Conservation (phyloP, 2,797 vertebrate genomes). For the Crypturellus tataupa region DNA sequence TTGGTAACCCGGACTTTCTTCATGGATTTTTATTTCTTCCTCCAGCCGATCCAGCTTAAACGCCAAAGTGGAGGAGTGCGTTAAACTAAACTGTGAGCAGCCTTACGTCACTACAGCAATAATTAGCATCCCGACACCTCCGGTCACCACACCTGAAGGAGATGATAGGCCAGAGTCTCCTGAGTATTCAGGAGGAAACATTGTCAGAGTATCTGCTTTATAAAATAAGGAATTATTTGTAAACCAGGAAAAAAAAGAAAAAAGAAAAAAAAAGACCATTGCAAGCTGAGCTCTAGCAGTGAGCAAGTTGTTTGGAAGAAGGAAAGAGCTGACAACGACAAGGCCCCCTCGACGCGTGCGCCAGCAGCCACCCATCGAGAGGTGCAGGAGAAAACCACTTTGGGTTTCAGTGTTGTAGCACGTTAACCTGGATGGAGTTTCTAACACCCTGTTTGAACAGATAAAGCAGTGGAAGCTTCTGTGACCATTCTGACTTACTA, state of each 20-base stretch:
- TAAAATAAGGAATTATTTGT: conserved; percentile 83
- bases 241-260: conserved; percentile 64
- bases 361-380: conserved; percentile 17
- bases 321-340: conserved; percentile 66
- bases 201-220: conserved; percentile 94
- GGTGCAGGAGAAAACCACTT: conserved; percentile 52
- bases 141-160: conserved; percentile 86
- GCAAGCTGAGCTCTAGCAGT: conserved; percentile 62
- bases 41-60: conserved; percentile 93
- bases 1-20: neutral
- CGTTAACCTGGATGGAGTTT: conserved; percentile 77
- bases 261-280: conserved; percentile 69
- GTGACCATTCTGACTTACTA: conserved; percentile 80
- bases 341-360: conserved; percentile 38
- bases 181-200: conserved; percentile 88
- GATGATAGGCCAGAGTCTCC: conserved; percentile 86
- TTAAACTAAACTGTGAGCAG: conserved; percentile 93
- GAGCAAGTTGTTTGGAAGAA: conserved; percentile 52
- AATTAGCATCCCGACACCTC: conserved; percentile 90
- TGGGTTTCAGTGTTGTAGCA: conserved; percentile 41
- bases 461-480: conserved; percentile 47
- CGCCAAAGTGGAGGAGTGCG: conserved; percentile 91
- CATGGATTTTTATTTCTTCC: conserved; percentile 59
- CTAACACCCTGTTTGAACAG: conserved; percentile 61
- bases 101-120: conserved; percentile 90